phyloP scores from a whole-genome alignment of 2,113 vertebrate species.

The Rhea pennata region DNA sequence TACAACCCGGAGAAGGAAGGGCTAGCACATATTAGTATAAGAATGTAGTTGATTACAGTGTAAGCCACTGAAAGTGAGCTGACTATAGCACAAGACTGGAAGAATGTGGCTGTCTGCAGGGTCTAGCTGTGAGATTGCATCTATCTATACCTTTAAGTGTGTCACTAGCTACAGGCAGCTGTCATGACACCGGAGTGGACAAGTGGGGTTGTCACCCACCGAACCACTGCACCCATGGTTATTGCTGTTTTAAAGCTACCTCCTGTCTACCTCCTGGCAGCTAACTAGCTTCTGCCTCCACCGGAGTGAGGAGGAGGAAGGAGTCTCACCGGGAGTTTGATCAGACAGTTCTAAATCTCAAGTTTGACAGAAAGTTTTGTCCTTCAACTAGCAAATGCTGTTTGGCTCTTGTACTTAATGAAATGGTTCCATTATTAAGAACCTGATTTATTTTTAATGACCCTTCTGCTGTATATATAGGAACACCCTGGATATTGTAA shows the following conservation, averaged over 20 bases:
- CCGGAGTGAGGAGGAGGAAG: background rate
- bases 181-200: background rate
- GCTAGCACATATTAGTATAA: conserved; percentile 45
- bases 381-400: background rate
- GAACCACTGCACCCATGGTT: background rate
- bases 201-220: conserved; percentile 13
- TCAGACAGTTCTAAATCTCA: background rate
- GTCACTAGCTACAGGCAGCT: conserved; percentile 23
- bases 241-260: background rate
- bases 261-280: background rate
- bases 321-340: background rate
- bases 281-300: background rate
- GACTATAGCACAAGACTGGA: conserved; percentile 50
- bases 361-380: background rate
- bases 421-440: conserved; percentile 13
- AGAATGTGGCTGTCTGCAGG: conserved; percentile 56
- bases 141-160: conserved; percentile 42
- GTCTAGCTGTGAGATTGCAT: conserved; percentile 26
- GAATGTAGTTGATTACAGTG: conserved; percentile 49
- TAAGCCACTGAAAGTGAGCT: conserved; percentile 38
- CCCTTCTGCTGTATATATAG: conserved; percentile 21
- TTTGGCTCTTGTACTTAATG: background rate
- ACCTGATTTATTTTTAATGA: conserved; percentile 54
- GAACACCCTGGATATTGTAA: conserved; percentile 8
- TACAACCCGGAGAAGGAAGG: background rate